Conservation (phyloP, 2,888 invertebrate genomes). For the Rhingia campestris region DNA sequence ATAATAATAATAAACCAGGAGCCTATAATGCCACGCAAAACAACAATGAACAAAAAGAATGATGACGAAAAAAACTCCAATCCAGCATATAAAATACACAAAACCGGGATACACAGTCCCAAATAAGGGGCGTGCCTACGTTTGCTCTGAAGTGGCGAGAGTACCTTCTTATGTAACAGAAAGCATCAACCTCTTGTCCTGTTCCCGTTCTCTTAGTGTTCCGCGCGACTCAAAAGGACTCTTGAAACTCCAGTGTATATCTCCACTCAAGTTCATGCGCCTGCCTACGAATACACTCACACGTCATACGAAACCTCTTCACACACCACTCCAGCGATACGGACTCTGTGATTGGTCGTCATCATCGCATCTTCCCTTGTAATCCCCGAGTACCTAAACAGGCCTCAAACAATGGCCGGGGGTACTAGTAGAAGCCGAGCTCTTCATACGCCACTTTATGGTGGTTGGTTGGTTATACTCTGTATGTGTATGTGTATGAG, state of each 20-base stretch:
- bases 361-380: constrained; percentile 69
- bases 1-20: constrained; percentile 72
- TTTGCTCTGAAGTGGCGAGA: constrained; percentile 59
- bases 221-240: constrained; percentile 61
- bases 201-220: constrained; percentile 27
- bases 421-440: constrained; percentile 31
- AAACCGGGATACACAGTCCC: constrained; percentile 60
- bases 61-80: constrained; percentile 11
- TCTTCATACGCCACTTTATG: constrained; percentile 31
- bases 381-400: constrained; percentile 64
- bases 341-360: constrained; percentile 60
- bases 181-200: constrained; percentile 65
- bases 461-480: constrained; percentile 56
- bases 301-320: constrained; percentile 57
- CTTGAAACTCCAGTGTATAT: constrained; percentile 55
- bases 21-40: constrained; percentile 69
- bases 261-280: constrained; percentile 72
- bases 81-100: constrained; percentile 52
- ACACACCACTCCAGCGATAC: constrained; percentile 66
- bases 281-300: constrained; percentile 70
- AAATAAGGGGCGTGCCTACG: constrained; percentile 72
- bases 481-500: constrained; percentile 13
- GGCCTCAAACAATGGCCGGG: constrained; percentile 67
- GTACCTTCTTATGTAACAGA: constrained; percentile 72
- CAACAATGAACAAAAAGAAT: constrained; percentile 54